Base-by-base conservation (phyloP, 1,140 invertebrate genomes). In the Trypoxylus dichotomus region DNA sequence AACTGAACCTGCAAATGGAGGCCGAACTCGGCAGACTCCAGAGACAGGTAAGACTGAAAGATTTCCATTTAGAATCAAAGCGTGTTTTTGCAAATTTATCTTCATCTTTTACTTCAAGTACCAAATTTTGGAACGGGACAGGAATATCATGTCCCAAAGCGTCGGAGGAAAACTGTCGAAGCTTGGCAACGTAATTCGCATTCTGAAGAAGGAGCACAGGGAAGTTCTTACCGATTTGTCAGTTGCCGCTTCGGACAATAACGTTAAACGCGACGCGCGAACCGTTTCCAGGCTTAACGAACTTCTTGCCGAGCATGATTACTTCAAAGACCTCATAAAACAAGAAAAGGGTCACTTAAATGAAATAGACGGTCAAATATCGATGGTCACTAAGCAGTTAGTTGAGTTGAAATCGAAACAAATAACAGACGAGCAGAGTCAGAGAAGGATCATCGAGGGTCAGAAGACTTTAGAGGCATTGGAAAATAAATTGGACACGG, bases 401-500 rank as follows among this genome's bases (percentile, higher is more conserved):
- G 21, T 37, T 0, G 27, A 63, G n/a, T 42, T 76, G 6, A 60
- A 68, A 11, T 63, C 58, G 19, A n/a, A 60, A 60, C 75, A 76
- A 29, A 32, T 76, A 24, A 60, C 75, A 0, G 75, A 76, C 27
- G 75, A 76, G 27, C 75, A 76, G 24, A 29, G 58, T 21, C 75
- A 76, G 29, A 27, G 37, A 74, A 27, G 77, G 27, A 43, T 74
- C 21, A n/a, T 78, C 32, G 29, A 37, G 19, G 77, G 74, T 29
- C 74, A 78, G 42, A 90, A 88, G 58, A 87, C 88, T 75, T 86
- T 92, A 6, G 84, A 86, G 7, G 91, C 91, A 54, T 83, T 94
- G 54, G 92, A 94, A 82, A 92, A 94, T 84, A 90, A 92, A 0
- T 83, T 93, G 11, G 91, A 93, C 80, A 91, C 92, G 11, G 91